Conservation (phyloP, 1,140 invertebrate genomes). For the Drosophila persimilis region DNA sequence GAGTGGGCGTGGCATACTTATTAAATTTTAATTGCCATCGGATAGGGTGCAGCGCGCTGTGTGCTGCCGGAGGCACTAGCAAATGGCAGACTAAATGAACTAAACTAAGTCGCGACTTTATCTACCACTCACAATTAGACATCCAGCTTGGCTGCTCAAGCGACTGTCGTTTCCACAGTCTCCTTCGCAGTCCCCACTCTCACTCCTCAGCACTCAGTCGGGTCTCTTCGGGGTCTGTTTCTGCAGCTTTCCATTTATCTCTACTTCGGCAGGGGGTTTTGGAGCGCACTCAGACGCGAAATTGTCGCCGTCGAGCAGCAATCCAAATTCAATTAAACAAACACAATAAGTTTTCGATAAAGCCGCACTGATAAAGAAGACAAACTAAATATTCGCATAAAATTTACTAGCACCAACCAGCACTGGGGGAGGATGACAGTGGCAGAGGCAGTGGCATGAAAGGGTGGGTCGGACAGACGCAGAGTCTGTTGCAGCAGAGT, state of each 20-base stretch:
- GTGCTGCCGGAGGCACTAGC: conserved; percentile 12
- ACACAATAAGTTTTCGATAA: conserved; percentile 83
- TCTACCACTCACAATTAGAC: conserved; percentile 74
- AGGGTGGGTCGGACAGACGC: not conserved
- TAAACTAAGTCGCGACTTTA: conserved; percentile 75
- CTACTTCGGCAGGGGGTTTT: conserved; percentile 41
- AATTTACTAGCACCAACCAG: conserved; percentile 60
- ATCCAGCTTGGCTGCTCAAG: conserved; percentile 20
- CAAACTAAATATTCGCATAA: conserved; percentile 82
- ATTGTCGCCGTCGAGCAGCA: conserved; percentile 67
- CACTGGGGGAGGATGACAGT: not conserved
- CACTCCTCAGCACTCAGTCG: not conserved
- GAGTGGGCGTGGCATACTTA: conserved; percentile 52
- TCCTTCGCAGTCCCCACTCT: not conserved
- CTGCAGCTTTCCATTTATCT: conserved; percentile 46
- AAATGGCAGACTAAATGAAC: conserved; percentile 65
- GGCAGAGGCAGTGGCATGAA: not conserved
- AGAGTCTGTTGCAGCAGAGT: conserved; percentile 56
- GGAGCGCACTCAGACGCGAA: conserved; percentile 70
- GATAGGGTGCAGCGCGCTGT: not conserved
- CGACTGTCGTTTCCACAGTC: conserved; percentile 2
- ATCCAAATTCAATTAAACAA: conserved; percentile 83
- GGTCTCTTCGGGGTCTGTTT: too few species aligned
- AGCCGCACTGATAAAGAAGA: conserved; percentile 72
- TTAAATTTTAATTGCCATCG: conserved; percentile 72